Percentiles rank a stretch among this genome's conserved stretches.
These are phyloP conservation scores for Patiria miniata DNA, from an alignment of 35 echinoderm and acorn worm species.

Conservation along the genomic window DNA sequence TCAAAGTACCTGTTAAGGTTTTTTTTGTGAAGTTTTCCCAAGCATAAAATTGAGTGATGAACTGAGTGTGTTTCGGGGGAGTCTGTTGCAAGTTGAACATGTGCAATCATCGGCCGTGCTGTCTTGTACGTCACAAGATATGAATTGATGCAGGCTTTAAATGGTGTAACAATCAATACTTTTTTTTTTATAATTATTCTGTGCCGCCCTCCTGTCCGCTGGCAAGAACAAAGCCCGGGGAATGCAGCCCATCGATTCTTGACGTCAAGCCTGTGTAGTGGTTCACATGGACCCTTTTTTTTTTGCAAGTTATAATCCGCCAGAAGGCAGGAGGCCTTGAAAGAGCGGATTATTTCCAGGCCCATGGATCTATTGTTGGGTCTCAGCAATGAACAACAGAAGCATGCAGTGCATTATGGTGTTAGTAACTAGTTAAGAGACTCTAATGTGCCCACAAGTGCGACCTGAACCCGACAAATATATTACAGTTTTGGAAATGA, in stretches of 20 bases:
- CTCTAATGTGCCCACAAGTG: neutral
- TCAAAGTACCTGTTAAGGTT: no score
- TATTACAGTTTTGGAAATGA: neutral
- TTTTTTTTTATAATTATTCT: no score
- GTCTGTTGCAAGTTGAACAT: no score
- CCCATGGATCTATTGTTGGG: neutral
- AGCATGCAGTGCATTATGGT: neutral
- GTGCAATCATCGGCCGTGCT: no score
- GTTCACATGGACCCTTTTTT: neutral
- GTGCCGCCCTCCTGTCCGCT: neutral
- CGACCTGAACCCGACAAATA: neutral
- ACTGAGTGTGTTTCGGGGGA: no score
- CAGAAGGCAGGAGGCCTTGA: neutral
- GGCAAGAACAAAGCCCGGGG: neutral
- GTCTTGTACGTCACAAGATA: no score
- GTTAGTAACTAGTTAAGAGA: conserved; percentile 20
- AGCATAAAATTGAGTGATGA: conserved; percentile 19
- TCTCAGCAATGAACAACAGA: neutral
- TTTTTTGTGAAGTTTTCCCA: neutral
- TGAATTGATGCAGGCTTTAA: no score
- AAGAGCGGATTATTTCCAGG: neutral
- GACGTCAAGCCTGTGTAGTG: conserved; percentile 16
- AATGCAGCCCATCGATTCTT: neutral
- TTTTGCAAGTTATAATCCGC: neutral
- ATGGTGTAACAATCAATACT: no score